Base-by-base conservation (phyloP, 1,140 invertebrate species). In the Schmidtea mediterranea region DNA sequence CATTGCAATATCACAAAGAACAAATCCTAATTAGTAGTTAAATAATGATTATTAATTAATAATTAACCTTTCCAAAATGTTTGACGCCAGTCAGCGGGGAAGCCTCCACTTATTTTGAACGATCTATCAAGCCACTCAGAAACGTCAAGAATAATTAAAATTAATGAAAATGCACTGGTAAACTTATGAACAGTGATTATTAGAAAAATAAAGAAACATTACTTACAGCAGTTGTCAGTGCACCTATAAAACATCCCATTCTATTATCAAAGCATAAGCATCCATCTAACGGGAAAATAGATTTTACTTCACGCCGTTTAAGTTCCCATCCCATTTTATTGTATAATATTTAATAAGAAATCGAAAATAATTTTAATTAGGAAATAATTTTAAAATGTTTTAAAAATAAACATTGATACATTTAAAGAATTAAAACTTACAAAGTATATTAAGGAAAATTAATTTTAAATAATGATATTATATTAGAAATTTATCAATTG, bases 261-360 rank as follows among this genome's bases (percentile, higher is more conserved):
- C 43, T 21, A 45, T 45, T 45, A 21, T 45, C 43, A 24, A 45
- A 45, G n/a, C 43, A 45, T 19, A 15, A 45, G 18, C 43, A 45
- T 2, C 43, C 43, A 21, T 21, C 12, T 22, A 45, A 21, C n/a
- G 43, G 43, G 21, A 45, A 45, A 13, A 45, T 13, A 22, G 43
- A 45, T 21, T 15, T 19, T 21, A 45, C 43, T 13, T 45, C 19
- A 21, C 21, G 15, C 6, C 43, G 43, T 45, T 45, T 45, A 19
- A 45, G 19, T 19, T 19, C 43, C 43, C 43, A 45, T 3, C 15
- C 43, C 43, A 45, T 45, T 45, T 21, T 6, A 13, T 6, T 6
- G 18, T 41, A 19, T 45, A 19, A 13, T 19, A 21, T 24, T 19
- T 19, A 19, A 19, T 21, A 32, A 32, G 10, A 10, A 6, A 32